Base-by-base conservation (phyloP, 1,140 invertebrate species). In the Radopholus similis region DNA sequence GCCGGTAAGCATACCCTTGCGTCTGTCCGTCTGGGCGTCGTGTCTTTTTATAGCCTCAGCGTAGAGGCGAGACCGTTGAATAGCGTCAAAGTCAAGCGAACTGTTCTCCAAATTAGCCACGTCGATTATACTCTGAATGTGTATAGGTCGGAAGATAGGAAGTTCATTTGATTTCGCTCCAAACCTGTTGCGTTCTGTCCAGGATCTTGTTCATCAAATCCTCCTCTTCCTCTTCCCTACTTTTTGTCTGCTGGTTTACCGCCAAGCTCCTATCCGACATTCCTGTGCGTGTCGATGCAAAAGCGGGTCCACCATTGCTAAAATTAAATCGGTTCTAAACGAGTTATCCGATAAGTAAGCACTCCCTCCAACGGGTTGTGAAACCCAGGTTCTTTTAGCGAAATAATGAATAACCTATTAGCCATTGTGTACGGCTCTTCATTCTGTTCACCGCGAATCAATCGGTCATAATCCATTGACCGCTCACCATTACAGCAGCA, bases 151-250 rank as follows among this genome's bases (percentile, higher is more conserved):
- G 34, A 21, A n/a, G n/a, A n/a, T n/a, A 35, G 21, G 53, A 40
- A 55, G 1, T 55, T 30, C 11, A 55, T 47, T 23, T 60, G 13
- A 15, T 34, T 34, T 21, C 26, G n/a, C n/a, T 55, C 26, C 34
- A 55, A 55, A 68, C 66, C 49, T 64, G 59, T 28, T 68, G 66
- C 21, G 62, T 68, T 32, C 51, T 68, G 37, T 68, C 66, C 18
- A 68, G 42, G 55, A 68, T 68, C 64, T 49, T 68, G 44, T 67
- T 68, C 47, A 68, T 34, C 23, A 55, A 18, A 37, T 68, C 66
- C 15, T 68, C 66, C 54, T 68, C 66, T 28, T 49, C 63, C 15
- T 49, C 63, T 21, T 68, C 66, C 21, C 53, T 68, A 15, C 62
- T 38, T 23, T 55, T 34, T 54, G 35, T 32, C 44, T n/a, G n/a